These are phyloP conservation scores for Gnatocerus cornutus DNA, from an alignment of 2,888 invertebrate genomes.

Conservation along the genomic window DNA sequence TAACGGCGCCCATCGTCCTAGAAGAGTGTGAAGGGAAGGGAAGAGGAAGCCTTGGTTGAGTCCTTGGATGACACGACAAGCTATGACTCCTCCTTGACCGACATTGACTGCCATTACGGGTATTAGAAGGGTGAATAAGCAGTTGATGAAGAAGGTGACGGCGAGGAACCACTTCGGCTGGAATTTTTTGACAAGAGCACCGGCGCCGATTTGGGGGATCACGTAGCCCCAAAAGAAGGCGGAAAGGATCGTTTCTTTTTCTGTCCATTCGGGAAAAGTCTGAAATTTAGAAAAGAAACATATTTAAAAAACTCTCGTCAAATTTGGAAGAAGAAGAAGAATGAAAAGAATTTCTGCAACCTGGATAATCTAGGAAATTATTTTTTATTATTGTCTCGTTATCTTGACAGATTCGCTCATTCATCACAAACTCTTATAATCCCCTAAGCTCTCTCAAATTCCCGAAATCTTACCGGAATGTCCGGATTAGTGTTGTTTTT, in stretches of 20 bases:
- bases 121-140: constrained; percentile 76
- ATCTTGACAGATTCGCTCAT: too few species aligned
- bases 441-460: background rate
- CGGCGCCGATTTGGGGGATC: constrained; percentile 78
- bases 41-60: constrained; percentile 80
- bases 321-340: too few species aligned
- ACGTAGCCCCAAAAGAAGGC: constrained; percentile 85
- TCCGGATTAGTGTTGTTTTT: constrained; percentile 67
- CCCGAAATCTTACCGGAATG: constrained; percentile 70
- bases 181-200: constrained; percentile 78
- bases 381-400: too few species aligned
- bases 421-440: background rate
- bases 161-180: constrained; percentile 80
- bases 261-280: constrained; percentile 72
- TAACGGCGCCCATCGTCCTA: constrained; percentile 81
- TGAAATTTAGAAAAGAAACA: too few species aligned
- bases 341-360: too few species aligned
- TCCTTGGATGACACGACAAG: constrained; percentile 79
- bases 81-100: constrained; percentile 75
- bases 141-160: constrained; percentile 73
- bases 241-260: constrained; percentile 74
- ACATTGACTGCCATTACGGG: constrained; percentile 77
- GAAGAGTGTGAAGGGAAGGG: constrained; percentile 78
- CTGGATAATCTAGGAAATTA: background rate
- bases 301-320: too few species aligned